Percentiles rank a stretch among this genome's conserved stretches.
Evolutionary conservation across 2,113 vertebrate genomes (phyloP).

Genomic region (Eulacestoma nigropectus): DNA sequence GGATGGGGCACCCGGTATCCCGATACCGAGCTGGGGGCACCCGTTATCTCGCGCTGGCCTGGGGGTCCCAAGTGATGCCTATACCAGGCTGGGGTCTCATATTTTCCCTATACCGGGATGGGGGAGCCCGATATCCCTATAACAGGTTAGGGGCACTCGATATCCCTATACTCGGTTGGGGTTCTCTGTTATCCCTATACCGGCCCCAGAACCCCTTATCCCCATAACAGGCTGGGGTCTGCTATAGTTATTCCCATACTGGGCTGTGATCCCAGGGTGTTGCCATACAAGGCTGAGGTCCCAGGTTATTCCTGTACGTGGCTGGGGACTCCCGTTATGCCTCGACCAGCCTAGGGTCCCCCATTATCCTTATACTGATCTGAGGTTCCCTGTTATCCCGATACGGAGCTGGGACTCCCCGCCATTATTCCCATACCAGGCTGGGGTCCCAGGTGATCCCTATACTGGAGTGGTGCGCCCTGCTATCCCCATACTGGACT

Average conservation of each 20-base stretch:
- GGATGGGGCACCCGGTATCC: rapidly evolving
- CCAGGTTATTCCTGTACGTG: background rate
- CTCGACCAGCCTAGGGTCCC: too few relatives aligned
- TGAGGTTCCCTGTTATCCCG: background rate
- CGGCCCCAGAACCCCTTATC: background rate
- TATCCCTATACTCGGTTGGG: rapidly evolving
- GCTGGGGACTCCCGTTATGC: background rate
- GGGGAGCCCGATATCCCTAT: too few relatives aligned
- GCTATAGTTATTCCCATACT: background rate
- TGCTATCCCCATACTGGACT: background rate
- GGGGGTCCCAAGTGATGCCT: background rate
- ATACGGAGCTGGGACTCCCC: background rate
- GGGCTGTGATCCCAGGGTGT: background rate
- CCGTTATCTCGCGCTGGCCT: background rate
- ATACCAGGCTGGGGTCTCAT: background rate
- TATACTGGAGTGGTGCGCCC: background rate
- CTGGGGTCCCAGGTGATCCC: background rate
- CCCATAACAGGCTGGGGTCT: background rate
- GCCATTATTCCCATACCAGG: background rate
- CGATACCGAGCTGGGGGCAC: rapidly evolving
- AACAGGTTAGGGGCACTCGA: too few relatives aligned
- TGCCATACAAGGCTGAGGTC: background rate
- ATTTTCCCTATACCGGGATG: background rate
- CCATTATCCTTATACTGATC: too few relatives aligned
- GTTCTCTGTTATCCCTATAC: background rate